Conservation (phyloP, 2,888 invertebrate species). For the Portevinia maculata region DNA sequence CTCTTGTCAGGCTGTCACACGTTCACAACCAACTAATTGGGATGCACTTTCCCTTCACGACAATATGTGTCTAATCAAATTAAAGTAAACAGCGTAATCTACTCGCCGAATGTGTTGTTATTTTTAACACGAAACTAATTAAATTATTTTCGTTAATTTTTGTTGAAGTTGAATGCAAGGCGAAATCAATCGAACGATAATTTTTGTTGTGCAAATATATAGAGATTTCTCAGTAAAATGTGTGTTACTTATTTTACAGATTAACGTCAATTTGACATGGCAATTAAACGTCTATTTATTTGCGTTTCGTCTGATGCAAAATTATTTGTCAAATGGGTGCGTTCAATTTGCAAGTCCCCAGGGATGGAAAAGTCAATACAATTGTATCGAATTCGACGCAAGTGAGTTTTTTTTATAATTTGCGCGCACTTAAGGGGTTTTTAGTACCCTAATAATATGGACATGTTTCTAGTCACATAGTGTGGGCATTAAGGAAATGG, state of each 20-base stretch:
- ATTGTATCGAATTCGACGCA: too few relatives aligned
- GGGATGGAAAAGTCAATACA: too few relatives aligned
- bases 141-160: too few relatives aligned
- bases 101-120: conserved; percentile 28
- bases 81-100: conserved; percentile 27
- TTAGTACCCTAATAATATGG: too few relatives aligned
- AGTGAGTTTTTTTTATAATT: too few relatives aligned
- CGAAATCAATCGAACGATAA: too few relatives aligned
- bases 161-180: too few relatives aligned
- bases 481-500: too few relatives aligned
- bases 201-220: neutral
- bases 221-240: conserved; percentile 3
- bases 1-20: conserved; percentile 29
- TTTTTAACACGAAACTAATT: conserved; percentile 51
- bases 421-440: too few relatives aligned
- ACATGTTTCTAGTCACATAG: too few relatives aligned
- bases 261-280: conserved; percentile 32
- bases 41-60: conserved; percentile 70
- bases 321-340: too few relatives aligned
- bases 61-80: conserved; percentile 54
- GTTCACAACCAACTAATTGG: conserved; percentile 47
- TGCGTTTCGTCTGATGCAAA: neutral
- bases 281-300: neutral
- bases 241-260: conserved; percentile 27
- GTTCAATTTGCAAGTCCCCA: too few relatives aligned